A percentile compares a stretch with the other conserved stretches of the same genome.
phyloP scores from a whole-genome alignment of 2,797 vertebrate genomes.

The Artibeus jamaicensis region DNA sequence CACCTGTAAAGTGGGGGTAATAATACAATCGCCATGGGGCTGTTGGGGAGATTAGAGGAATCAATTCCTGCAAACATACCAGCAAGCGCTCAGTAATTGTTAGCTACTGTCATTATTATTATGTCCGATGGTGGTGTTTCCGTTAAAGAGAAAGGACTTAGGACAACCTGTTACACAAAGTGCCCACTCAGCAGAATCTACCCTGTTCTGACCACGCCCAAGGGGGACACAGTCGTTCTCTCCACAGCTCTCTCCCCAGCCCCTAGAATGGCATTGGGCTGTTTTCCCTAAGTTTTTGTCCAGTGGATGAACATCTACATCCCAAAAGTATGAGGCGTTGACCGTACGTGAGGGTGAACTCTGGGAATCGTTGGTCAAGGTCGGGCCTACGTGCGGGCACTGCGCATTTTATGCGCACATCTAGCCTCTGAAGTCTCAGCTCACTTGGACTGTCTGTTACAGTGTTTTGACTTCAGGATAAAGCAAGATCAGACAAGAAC shows the following conservation, averaged over 20 bases:
- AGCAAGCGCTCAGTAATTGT: neutral
- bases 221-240: neutral
- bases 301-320: neutral
- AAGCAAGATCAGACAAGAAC: neutral
- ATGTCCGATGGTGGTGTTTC: neutral
- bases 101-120: neutral
- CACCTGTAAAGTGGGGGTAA: neutral
- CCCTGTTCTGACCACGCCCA: neutral
- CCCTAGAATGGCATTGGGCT: neutral
- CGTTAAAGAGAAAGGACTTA: neutral
- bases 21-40: neutral
- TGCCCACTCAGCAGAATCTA: neutral
- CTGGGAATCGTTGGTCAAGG: neutral
- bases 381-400: fast-evolving
- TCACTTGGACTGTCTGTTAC: neutral
- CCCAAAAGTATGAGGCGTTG: fast-evolving
- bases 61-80: neutral
- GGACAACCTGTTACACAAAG: neutral
- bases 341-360: fast-evolving
- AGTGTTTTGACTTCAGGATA: neutral
- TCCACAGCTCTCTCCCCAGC: neutral
- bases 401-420: no score
- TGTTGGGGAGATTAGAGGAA: neutral
- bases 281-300: neutral
- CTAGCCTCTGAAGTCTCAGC: neutral